Conservation (phyloP, 1,140 invertebrate species). For the Hetaerina americana region DNA sequence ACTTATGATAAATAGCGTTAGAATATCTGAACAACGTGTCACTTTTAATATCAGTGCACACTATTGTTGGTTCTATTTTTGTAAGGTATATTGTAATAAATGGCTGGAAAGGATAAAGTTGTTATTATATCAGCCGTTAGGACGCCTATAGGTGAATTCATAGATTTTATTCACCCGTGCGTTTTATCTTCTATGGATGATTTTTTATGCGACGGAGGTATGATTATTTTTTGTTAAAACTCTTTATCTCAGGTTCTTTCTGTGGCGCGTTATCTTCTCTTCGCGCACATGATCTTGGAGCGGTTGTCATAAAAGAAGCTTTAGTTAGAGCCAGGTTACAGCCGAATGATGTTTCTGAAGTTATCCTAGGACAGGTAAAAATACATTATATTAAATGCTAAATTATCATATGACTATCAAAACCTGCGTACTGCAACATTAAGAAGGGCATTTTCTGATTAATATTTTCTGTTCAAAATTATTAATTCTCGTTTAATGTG, state of each 20-base stretch:
- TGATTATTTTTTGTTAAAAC: conserved; percentile 12
- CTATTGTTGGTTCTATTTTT: no score
- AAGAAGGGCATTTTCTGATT: no score
- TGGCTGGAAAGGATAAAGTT: conserved; percentile 23
- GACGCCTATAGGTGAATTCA: conserved; percentile 47
- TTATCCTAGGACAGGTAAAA: conserved; percentile 74
- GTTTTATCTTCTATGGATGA: background rate
- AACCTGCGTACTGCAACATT: no score
- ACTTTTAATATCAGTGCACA: no score
- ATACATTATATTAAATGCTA: conserved; percentile 10
- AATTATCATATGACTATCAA: background rate
- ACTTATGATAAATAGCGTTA: no score
- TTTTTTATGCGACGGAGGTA: background rate
- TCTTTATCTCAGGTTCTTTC: conserved; percentile 44
- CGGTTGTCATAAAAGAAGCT: conserved; percentile 59
- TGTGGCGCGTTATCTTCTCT: conserved; percentile 53
- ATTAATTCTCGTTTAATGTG: no score
- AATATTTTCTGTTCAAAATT: no score
- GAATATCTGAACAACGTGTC: no score
- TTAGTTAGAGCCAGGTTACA: conserved; percentile 44
- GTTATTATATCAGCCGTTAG: conserved; percentile 50
- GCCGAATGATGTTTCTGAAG: conserved; percentile 58
- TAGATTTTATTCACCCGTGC: conserved; percentile 3
- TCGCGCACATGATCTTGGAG: conserved; percentile 58
- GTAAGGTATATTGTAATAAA: no score